phyloP scores from a whole-genome alignment of 2,888 invertebrate species.

The Cerceris rybyensis region DNA sequence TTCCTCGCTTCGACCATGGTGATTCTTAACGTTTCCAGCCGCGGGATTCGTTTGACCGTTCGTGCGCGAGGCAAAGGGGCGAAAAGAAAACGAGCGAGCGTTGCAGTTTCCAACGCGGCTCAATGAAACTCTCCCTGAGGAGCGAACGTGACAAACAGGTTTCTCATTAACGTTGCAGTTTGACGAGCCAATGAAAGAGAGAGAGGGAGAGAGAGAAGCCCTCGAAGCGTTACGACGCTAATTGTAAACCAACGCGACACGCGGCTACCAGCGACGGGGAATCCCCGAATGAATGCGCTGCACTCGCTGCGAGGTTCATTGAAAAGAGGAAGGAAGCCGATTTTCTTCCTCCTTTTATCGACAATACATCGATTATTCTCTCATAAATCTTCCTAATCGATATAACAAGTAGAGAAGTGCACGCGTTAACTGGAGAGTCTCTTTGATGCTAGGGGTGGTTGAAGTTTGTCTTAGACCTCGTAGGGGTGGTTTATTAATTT shows the following conservation, averaged over 20 bases:
- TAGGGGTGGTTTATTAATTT: too few species aligned
- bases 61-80: conserved; percentile 15
- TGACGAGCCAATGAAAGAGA: conserved; percentile 24
- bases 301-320: neutral
- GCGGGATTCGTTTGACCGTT: conserved; percentile 24
- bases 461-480: neutral
- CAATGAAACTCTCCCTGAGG: neutral
- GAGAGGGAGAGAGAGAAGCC: conserved; percentile 23
- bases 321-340: conserved; percentile 10
- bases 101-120: neutral
- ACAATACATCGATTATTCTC: conserved; percentile 1
- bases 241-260: conserved; percentile 57
- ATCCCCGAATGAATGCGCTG: conserved; percentile 10
- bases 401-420: neutral
- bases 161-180: conserved; percentile 63
- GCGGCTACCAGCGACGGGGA: conserved; percentile 45
- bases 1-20: neutral
- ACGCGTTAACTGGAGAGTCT: neutral
- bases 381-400: neutral
- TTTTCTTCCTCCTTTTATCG: conserved; percentile 1
- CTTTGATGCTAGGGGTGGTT: neutral
- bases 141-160: conserved; percentile 59
- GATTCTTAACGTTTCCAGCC: conserved; percentile 13
- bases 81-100: conserved; percentile 5
- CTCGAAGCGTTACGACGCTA: conserved; percentile 50